Base-by-base conservation (phyloP, 2,113 vertebrate genomes). In the Hippopotamus amphibius region DNA sequence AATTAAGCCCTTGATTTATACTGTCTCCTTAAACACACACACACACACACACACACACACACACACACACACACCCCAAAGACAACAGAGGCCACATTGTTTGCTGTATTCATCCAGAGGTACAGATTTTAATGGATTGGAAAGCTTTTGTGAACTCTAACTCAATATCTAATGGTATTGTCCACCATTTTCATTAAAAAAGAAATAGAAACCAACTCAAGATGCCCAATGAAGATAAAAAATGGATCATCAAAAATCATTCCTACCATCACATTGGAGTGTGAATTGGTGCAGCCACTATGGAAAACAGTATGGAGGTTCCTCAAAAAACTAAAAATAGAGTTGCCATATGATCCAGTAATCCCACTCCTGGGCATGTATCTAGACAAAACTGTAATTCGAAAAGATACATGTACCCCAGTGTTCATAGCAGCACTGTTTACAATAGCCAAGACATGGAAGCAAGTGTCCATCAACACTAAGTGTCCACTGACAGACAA, bases 1-100 rank as follows among this genome's bases (percentile, higher is more conserved):
- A 96, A 94, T 69, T 82, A 88, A 93, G 37, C 3, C 12, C 24
- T 90, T 53, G 43, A 83, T 19, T 74, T 41, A 80, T 80, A 83
- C 12, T 41, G 93, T 57, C 14, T 33, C 21, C 17, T 84, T 50
- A 41, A 93, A 94, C 46, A 82, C 0, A 9, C 68, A 87, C 33
- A 37, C 63, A 13, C 12, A 12, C 13, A 48, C 1, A 37, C 63
- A 65, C 26, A 30, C 28, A 61, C 5, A 89, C 19, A 61, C 7
- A 85, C 28, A 50, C 63, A 65, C 26, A 30, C 28, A 61, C 5
- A 89, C 19, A 61, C 7, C n/a, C 13, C 28, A 30, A 48, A 48
- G 33, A 37, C 30, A 71, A 43, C 66, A 83, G 17, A 83, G 48
- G 33, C 37, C 46, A 37, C 10, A 33, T 12, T 17, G 30, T 9